Percentiles rank a stretch among this genome's conserved stretches.
Conservation (phyloP, 2,888 invertebrate species). For the Eubasilissa splendida region DNA sequence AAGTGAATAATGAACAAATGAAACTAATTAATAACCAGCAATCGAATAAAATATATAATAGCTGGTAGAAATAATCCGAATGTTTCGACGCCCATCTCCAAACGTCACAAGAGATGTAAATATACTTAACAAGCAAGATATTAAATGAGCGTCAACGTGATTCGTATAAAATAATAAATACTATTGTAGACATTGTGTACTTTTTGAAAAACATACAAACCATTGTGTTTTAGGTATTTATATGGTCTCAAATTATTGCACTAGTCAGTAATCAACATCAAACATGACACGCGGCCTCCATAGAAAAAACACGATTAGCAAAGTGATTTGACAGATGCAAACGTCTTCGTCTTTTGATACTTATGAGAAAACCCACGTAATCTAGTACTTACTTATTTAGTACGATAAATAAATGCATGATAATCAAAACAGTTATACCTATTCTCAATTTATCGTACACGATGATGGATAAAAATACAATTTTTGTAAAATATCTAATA, state of each 20-base stretch:
- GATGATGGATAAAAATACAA: no score
- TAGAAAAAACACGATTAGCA: slow-evolving; percentile 6
- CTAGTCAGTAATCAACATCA: slow-evolving; percentile 38
- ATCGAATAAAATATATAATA: background rate
- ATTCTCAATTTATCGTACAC: no score
- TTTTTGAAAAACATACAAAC: slow-evolving; percentile 9
- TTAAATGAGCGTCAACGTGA: background rate
- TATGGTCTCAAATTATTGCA: slow-evolving; percentile 20
- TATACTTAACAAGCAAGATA: background rate
- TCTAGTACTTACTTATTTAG: no score
- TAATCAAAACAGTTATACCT: no score
- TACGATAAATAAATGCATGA: no score
- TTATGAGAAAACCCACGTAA: no score
- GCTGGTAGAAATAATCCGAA: background rate
- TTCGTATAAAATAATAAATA: background rate
- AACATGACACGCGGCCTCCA: slow-evolving; percentile 50
- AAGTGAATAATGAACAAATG: no score
- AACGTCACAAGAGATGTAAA: slow-evolving; percentile 12
- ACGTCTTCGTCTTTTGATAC: background rate
- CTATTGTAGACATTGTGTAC: background rate
- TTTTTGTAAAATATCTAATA: no score
- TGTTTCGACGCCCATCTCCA: background rate
- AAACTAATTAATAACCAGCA: background rate
- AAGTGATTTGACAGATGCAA: slow-evolving; percentile 16
- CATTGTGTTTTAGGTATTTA: slow-evolving; percentile 33